Evolutionary conservation across 2,797 vertebrate genomes (phyloP), one percentile per base, ranked within the genome.

Genomic region (Parauchenoglanis ngamensis): DNA sequence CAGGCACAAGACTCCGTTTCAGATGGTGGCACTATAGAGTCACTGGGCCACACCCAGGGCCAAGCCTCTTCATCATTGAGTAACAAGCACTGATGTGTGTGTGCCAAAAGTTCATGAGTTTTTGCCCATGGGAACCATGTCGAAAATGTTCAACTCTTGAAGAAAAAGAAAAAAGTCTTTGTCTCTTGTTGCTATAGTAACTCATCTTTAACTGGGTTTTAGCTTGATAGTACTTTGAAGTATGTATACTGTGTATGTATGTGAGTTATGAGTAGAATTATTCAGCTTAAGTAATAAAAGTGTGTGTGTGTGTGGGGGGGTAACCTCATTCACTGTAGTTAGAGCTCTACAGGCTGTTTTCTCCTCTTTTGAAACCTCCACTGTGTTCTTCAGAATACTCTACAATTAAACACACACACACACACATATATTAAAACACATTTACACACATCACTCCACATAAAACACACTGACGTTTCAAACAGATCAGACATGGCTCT

Each of bases 301-400:
- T 21, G 35, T 59, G 23, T 40, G 35, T 86, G 67, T 75, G 68
- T 73, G 19, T 54, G 49, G 56, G 65, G 28, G 40, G 56, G 78
- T 46, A 28, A 96, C 96, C 95, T 95, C 94, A 85, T 94, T 95
- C 73, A 96, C 91, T 6, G 93, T 92, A 65, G 91, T 86, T 52
- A 96, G 54, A 1, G 96, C 95, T 82, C 93, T 94, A 78, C 94
- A 94, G 23, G 96, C 94, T 0, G 93, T 95, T 59, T 94, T 91
- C 72, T 95, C 95, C 40, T 94, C 91, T 67, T 87, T 92, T 1
- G 94, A 95, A 0, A 92, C 94, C 85, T 95, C 95, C 59, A 93
- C 92, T 0, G 96, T 96, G 88, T 94, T 92, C 76, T 93, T 94
- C 63, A 96, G 91, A 61, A 96, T 95, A 87, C 96, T 96, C 96